A percentile compares a stretch with the other conserved stretches of the same genome.
phyloP scores from a whole-genome alignment of 2,888 invertebrate species.

The Diaperis boleti region DNA sequence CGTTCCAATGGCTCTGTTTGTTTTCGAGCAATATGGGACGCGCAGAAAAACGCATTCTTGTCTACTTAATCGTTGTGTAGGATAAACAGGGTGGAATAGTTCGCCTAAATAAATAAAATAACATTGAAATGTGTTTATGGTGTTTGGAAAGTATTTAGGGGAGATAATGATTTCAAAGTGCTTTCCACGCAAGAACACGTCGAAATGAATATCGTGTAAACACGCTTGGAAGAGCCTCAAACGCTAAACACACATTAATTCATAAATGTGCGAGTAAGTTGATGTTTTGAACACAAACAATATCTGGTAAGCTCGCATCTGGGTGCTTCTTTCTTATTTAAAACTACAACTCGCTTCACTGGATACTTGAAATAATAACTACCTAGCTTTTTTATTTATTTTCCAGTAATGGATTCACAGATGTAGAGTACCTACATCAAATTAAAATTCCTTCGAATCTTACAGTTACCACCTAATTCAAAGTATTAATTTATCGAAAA shows the following conservation, averaged over 20 bases:
- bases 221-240: neutral
- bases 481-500: too few species aligned
- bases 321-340: too few species aligned
- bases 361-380: too few species aligned
- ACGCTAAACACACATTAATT: neutral
- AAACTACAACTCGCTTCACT: too few species aligned
- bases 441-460: too few species aligned
- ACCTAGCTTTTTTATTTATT: too few species aligned
- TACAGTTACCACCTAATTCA: too few species aligned
- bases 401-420: too few species aligned
- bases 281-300: too few species aligned
- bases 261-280: neutral
- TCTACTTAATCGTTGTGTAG: constrained; percentile 2
- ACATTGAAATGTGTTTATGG: constrained; percentile 19
- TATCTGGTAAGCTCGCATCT: too few species aligned
- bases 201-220: constrained; percentile 3
- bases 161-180: constrained; percentile 12
- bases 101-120: constrained; percentile 19
- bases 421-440: too few species aligned
- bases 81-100: constrained; percentile 17
- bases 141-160: constrained; percentile 10
- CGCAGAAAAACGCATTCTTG: neutral
- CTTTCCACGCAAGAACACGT: neutral
- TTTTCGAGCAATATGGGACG: neutral
- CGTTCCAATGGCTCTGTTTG: neutral